Conservation (phyloP, 2,797 vertebrate genomes). For the Podarcis lilfordi region DNA sequence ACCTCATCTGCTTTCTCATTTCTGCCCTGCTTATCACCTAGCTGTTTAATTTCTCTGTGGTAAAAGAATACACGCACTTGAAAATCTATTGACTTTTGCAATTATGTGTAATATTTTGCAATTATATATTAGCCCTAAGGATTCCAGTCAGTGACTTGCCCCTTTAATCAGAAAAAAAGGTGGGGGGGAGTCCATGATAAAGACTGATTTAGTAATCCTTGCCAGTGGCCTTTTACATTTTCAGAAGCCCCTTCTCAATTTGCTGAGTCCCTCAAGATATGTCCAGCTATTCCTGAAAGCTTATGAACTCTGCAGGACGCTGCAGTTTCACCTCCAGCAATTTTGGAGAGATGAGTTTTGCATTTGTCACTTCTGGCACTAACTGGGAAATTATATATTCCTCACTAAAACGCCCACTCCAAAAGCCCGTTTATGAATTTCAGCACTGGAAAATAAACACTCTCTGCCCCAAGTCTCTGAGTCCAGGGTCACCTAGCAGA, state of each 20-base stretch:
- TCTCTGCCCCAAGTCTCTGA: not conserved
- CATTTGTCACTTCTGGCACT: not conserved
- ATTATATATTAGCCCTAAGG: constrained; percentile 18
- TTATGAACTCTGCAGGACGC: constrained; percentile 12
- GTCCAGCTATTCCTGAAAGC: constrained; percentile 27
- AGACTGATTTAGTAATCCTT: constrained; percentile 14
- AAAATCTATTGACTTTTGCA: constrained; percentile 3
- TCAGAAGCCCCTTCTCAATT: constrained; percentile 34
- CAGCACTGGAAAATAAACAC: constrained; percentile 11
- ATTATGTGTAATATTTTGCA: constrained; percentile 36
- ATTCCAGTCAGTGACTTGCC: constrained; percentile 7
- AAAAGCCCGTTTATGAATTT: constrained; percentile 1
- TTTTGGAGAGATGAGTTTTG: not conserved
- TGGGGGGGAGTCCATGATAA: constrained; percentile 5
- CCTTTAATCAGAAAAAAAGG: constrained; percentile 29
- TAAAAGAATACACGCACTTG: constrained; percentile 19
- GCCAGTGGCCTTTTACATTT: constrained; percentile 27
- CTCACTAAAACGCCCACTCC: not conserved
- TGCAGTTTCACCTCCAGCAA: not conserved
- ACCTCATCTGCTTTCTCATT: not conserved
- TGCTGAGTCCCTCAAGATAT: constrained; percentile 28
- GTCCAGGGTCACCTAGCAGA: not conserved
- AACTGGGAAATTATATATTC: constrained; percentile 13
- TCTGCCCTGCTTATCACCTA: constrained; percentile 2
- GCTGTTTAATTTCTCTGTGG: constrained; percentile 13